These are phyloP conservation scores for Cochlearius cochlearius DNA, from an alignment of 2,113 vertebrate genomes.

Conservation along the genomic window DNA sequence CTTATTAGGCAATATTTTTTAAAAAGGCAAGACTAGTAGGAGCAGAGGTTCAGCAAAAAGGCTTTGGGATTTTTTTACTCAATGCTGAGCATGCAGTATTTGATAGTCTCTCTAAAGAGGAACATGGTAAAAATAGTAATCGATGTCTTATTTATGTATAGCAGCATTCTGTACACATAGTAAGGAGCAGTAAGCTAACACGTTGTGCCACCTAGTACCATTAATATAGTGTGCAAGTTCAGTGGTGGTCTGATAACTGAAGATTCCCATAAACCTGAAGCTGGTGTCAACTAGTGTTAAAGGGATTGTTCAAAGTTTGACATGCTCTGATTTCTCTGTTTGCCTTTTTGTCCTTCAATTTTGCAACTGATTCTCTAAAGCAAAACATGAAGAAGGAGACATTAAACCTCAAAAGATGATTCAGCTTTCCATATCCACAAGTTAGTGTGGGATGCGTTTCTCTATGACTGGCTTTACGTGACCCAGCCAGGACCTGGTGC, in stretches of 20 bases:
- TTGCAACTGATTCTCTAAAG: background rate
- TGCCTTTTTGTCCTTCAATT: background rate
- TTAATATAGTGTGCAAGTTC: background rate
- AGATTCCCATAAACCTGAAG: background rate
- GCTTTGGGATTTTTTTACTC: background rate
- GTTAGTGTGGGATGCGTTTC: background rate
- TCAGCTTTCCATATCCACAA: background rate
- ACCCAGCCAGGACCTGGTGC: background rate
- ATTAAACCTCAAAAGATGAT: background rate
- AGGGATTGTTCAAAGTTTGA: background rate
- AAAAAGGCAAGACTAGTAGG: background rate
- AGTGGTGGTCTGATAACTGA: background rate
- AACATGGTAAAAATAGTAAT: constrained; percentile 27
- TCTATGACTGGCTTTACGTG: background rate
- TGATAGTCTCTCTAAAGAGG: background rate
- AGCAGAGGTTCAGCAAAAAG: background rate
- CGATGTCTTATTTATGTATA: background rate
- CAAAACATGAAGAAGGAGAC: background rate
- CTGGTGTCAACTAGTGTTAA: background rate
- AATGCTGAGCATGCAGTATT: background rate
- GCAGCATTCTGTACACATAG: background rate
- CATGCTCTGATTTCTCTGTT: background rate
- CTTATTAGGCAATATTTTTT: background rate
- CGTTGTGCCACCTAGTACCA: background rate
- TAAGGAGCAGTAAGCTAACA: background rate